phyloP scores from a whole-genome alignment of 2,888 invertebrate genomes.

The Shargacucullia verbasci region DNA sequence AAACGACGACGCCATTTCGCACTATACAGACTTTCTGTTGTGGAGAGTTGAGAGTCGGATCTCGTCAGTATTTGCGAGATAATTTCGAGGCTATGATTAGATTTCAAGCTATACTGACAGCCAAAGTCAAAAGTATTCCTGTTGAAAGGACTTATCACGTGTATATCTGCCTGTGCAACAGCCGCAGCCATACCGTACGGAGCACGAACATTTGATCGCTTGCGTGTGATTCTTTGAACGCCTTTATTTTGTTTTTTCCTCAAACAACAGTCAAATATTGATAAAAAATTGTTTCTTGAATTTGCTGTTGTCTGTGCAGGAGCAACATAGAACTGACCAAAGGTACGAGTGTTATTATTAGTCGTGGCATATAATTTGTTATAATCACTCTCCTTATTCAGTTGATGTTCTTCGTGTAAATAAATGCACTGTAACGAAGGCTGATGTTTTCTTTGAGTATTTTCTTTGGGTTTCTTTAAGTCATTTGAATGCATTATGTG shows the following conservation, averaged over 20 bases:
- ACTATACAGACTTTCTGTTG: slow-evolving; percentile 55
- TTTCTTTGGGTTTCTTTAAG: slow-evolving; percentile 32
- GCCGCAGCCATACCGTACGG: not conserved
- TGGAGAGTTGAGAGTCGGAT: slow-evolving; percentile 62
- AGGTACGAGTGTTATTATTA: slow-evolving; percentile 41
- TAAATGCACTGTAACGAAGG: slow-evolving; percentile 51
- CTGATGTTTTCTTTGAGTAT: slow-evolving; percentile 44
- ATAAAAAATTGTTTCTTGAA: slow-evolving; percentile 40
- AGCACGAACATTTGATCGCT: not conserved
- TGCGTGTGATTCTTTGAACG: slow-evolving; percentile 1
- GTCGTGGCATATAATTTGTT: slow-evolving; percentile 28
- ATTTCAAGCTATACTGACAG: slow-evolving; percentile 67
- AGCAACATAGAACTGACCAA: slow-evolving; percentile 56
- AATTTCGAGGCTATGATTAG: slow-evolving; percentile 70
- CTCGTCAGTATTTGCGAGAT: slow-evolving; percentile 65
- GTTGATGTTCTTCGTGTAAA: slow-evolving; percentile 36
- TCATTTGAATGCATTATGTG: slow-evolving; percentile 32
- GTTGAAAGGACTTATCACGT: slow-evolving; percentile 43
- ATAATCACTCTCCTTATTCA: slow-evolving; percentile 40
- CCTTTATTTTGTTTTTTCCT: slow-evolving; percentile 48
- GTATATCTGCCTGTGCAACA: slow-evolving; percentile 19
- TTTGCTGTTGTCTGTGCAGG: slow-evolving; percentile 42
- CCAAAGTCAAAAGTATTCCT: slow-evolving; percentile 59
- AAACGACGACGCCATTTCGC: slow-evolving; percentile 52
- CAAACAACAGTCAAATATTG: slow-evolving; percentile 62